Conservation (phyloP, 1,140 invertebrate genomes). For the Drosophila varians region DNA sequence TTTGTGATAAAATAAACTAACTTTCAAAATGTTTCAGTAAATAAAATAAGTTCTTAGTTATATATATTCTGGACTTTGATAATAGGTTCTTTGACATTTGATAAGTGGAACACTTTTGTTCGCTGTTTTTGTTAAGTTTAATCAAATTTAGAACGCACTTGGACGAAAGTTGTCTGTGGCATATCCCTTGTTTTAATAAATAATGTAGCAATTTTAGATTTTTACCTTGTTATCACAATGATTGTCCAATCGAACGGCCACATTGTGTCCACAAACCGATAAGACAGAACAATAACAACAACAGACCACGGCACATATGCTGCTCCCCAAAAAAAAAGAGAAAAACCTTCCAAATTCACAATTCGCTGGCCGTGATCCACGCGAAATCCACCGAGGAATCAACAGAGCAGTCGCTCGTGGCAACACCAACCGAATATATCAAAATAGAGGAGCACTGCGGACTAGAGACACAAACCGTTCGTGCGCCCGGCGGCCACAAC, state of each 20-base stretch:
- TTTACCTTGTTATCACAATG: not conserved
- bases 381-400: not conserved
- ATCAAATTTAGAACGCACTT: too few relatives aligned
- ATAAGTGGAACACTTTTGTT: too few relatives aligned
- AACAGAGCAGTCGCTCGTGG: not conserved
- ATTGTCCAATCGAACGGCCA: too few relatives aligned
- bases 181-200: not conserved
- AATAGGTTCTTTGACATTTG: too few relatives aligned
- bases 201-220: not conserved
- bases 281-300: slow-evolving; percentile 2
- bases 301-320: slow-evolving; percentile 24
- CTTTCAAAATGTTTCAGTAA: too few relatives aligned
- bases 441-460: not conserved
- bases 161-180: too few relatives aligned
- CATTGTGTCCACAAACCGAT: slow-evolving; percentile 3
- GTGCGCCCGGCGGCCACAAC: slow-evolving; percentile 12
- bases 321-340: slow-evolving; percentile 8
- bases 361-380: slow-evolving; percentile 16
- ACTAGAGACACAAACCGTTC: not conserved
- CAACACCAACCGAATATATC: not conserved
- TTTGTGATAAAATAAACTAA: too few relatives aligned
- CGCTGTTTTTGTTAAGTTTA: too few relatives aligned
- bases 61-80: too few relatives aligned
- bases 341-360: slow-evolving; percentile 14
- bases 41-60: too few relatives aligned